phyloP scores from a whole-genome alignment of 2,113 vertebrate species.

The Elachura formosa region DNA sequence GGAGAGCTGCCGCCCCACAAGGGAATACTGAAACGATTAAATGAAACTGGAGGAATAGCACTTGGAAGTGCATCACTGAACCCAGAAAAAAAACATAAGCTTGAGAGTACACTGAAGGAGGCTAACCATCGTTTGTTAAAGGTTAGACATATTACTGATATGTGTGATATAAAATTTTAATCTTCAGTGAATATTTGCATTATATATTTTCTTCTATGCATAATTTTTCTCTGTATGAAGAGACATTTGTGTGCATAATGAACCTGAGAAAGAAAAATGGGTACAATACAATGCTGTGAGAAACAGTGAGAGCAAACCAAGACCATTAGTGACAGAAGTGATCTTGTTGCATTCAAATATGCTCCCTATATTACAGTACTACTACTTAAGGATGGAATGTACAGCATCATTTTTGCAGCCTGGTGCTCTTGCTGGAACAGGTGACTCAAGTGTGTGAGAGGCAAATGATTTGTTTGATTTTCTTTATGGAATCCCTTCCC shows the following conservation, averaged over 20 bases:
- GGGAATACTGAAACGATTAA: conserved; percentile 82
- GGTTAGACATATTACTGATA: conserved; percentile 72
- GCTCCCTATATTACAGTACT: not conserved
- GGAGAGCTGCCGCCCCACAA: conserved; percentile 82
- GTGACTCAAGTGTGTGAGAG: not conserved
- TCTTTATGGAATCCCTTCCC: not conserved
- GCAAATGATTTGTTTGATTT: not conserved
- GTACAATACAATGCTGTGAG: not conserved
- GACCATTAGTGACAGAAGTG: not conserved
- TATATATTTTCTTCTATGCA: not conserved
- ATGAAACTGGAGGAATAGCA: conserved; percentile 72
- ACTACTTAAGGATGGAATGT: not conserved
- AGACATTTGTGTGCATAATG: not conserved
- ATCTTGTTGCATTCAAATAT: not conserved
- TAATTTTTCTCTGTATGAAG: not conserved
- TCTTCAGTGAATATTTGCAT: conserved; percentile 3
- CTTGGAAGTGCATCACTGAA: conserved; percentile 77
- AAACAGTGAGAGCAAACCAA: not conserved
- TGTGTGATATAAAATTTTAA: conserved; percentile 18
- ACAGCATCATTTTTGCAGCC: not conserved
- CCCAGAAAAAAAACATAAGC: conserved; percentile 79
- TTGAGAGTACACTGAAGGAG: conserved; percentile 79
- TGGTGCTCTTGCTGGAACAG: not conserved
- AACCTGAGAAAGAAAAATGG: not conserved
- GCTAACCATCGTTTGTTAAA: conserved; percentile 85